Base-by-base conservation (phyloP, 2,113 vertebrate species). In the Tachysurus vachellii region DNA sequence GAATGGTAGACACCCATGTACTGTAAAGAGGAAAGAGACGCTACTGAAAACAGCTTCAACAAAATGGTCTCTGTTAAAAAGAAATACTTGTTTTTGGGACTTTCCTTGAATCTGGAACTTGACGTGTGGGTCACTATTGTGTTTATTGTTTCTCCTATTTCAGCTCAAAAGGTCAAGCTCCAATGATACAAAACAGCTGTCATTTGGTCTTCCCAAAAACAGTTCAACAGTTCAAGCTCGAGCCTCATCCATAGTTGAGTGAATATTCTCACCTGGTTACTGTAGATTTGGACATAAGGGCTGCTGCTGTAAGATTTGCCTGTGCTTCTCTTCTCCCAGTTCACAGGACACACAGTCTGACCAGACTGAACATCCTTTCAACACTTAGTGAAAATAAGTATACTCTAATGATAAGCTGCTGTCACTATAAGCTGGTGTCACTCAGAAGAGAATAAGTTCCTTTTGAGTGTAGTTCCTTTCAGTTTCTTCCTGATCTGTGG, bases 151-250 rank as follows among this genome's bases (percentile, higher is more conserved):
- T 62, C 56, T 36, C 31, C 23, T 10, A 66, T 31, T 66, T 53
- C 28, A 82, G 26, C 77, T 73, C 77, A 82, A 68, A 44, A 23
- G 50, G 61, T 71, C 75, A 44, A 42, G 16, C 44, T 83, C 66
- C 68, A 59, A 61, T 76, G 11, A 79, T 36, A 71, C 59, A 31
- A 21, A 56, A 54, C 76, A 80, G 44, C 11, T n/a, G 26, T 44
- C 50, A 79, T 76, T 21, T 36, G 54, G 14, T 23, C 77, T 57
- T 80, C 54, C 54, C 54, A 12, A 80, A 80, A 80, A 80, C 36
- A 36, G 36, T 36, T 36, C 36, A 36, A 80, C 77, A 80, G 6
- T 23, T 26, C 42, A 47, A 44, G 42, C 42, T 42, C 42, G 54
- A 53, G n/a, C 56, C 12, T 28, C 14, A 54, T 56, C 26, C n/a